phyloP scores from a whole-genome alignment of 1,140 invertebrate species.

The Conus betulinus region DNA sequence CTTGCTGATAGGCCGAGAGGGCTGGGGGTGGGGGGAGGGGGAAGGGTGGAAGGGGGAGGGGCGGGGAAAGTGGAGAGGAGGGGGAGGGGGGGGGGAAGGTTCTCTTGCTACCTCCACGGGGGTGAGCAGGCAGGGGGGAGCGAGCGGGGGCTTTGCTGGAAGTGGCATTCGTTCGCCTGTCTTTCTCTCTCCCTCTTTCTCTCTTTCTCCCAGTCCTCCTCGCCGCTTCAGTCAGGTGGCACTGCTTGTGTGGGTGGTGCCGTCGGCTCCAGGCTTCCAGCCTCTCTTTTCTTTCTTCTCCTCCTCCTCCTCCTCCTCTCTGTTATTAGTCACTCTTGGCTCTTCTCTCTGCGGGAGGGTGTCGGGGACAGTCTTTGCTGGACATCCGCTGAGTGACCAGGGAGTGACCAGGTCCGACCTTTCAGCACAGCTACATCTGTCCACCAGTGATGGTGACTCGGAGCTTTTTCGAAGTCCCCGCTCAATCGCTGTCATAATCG shows the following conservation, averaged over 20 bases:
- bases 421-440: no score
- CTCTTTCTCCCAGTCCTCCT: background rate
- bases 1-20: constrained; percentile 9
- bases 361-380: no score
- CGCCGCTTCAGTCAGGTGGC: background rate
- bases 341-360: no score
- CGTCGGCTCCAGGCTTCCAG: background rate
- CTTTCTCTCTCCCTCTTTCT: background rate
- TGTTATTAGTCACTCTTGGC: no score
- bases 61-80: background rate
- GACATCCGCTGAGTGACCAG: no score
- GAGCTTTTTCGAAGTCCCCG: no score
- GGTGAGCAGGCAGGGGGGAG: background rate
- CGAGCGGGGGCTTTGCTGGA: background rate
- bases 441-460: no score
- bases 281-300: no score
- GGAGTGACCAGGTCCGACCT: no score
- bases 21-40: background rate
- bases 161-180: background rate
- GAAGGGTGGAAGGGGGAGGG: background rate
- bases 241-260: background rate
- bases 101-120: background rate
- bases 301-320: no score
- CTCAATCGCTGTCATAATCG: no score
- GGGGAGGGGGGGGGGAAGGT: background rate